Evolutionary conservation across 1,140 invertebrate species (phyloP).

Genomic region (Musca vetustissima): DNA sequence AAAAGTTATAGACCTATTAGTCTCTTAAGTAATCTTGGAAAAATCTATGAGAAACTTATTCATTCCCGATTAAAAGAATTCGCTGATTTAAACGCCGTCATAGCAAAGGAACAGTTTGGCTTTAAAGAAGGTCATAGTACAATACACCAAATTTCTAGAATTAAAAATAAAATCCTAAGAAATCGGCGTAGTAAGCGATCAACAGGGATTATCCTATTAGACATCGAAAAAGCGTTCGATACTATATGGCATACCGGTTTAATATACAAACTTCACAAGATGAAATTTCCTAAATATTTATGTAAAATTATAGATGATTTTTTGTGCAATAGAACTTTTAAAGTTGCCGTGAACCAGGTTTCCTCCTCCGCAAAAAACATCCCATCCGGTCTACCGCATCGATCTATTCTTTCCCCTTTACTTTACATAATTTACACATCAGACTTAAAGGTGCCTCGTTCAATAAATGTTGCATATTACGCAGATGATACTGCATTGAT

Average conservation of each 20-base stretch:
- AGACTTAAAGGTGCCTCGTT: neutral
- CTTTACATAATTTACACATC: slow-evolving; percentile 14
- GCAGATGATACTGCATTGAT: slow-evolving; percentile 4
- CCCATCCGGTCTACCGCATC: neutral
- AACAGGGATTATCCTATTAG: slow-evolving; percentile 8
- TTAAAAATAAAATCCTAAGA: neutral
- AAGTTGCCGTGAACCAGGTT: neutral
- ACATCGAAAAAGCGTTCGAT: slow-evolving; percentile 23
- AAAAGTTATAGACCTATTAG: slow-evolving; percentile 54
- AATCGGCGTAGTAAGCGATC: neutral
- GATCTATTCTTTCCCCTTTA: slow-evolving; percentile 2
- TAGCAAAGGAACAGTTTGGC: slow-evolving; percentile 3
- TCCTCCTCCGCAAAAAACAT: neutral
- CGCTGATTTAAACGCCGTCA: too few species aligned
- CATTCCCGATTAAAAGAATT: neutral
- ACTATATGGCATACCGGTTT: slow-evolving; percentile 5
- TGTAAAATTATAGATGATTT: neutral
- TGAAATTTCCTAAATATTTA: neutral
- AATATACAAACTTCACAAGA: neutral
- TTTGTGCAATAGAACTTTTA: neutral
- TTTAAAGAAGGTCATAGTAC: slow-evolving; percentile 6
- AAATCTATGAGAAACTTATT: slow-evolving; percentile 26
- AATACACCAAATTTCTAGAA: slow-evolving; percentile 1
- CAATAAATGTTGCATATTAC: neutral
- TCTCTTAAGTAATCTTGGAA: slow-evolving; percentile 43